Percentiles rank a stretch among this genome's conserved stretches.
Evolutionary conservation across 2,888 invertebrate species (phyloP).

Genomic region (Hirtodrosophila trivittata): DNA sequence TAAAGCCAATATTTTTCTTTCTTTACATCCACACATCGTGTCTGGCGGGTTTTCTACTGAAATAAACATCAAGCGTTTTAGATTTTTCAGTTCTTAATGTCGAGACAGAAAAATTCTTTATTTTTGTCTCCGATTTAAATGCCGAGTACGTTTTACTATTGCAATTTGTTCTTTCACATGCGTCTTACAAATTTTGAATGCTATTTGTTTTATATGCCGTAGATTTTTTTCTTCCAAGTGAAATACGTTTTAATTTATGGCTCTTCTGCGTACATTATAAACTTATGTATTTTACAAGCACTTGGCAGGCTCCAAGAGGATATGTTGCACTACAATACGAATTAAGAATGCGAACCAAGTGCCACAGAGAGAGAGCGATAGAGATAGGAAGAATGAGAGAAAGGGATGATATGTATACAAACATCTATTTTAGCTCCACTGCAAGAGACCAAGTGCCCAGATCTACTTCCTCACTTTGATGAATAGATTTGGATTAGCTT

Average conservation of each 20-base stretch:
- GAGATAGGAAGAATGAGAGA: background rate
- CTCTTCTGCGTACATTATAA: slow-evolving; percentile 64
- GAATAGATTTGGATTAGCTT: no score
- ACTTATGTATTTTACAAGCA: slow-evolving; percentile 66
- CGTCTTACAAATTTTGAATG: slow-evolving; percentile 68
- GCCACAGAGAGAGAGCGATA: background rate
- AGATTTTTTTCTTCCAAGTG: slow-evolving; percentile 80
- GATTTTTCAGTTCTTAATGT: background rate
- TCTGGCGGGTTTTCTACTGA: slow-evolving; percentile 31
- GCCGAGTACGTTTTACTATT: slow-evolving; percentile 39
- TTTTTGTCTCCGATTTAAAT: slow-evolving; percentile 67
- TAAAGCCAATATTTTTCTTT: slow-evolving; percentile 3
- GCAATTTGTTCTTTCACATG: slow-evolving; percentile 29
- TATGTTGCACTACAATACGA: slow-evolving; percentile 57
- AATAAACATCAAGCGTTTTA: slow-evolving; percentile 52
- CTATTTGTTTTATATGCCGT: slow-evolving; percentile 71
- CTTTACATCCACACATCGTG: slow-evolving; percentile 9
- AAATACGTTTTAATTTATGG: slow-evolving; percentile 80
- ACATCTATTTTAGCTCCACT: no score
- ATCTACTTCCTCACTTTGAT: no score
- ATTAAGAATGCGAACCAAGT: slow-evolving; percentile 24
- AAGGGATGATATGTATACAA: no score
- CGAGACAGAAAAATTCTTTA: slow-evolving; percentile 57
- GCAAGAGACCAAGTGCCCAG: no score
- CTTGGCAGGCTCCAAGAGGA: slow-evolving; percentile 68